Evolutionary conservation across 2,113 vertebrate species (phyloP).

Genomic region (Girardinichthys multiradiatus): DNA sequence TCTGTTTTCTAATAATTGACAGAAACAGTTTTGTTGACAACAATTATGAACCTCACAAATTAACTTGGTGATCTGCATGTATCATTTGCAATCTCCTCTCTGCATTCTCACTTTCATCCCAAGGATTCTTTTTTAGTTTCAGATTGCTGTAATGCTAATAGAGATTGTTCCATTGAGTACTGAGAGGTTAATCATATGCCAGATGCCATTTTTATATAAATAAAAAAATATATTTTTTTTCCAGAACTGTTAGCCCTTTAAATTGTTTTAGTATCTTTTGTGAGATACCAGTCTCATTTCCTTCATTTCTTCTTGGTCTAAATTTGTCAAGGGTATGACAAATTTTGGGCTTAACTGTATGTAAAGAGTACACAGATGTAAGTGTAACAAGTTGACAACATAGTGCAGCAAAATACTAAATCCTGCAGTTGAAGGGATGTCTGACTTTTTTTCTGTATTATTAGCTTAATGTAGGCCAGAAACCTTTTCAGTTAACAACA

Average conservation of each 20-base stretch:
- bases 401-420: background rate
- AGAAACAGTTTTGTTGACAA: background rate
- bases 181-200: background rate
- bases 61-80: background rate
- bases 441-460: too few relatives aligned
- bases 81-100: background rate
- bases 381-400: background rate
- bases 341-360: background rate
- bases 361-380: background rate
- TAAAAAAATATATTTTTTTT: background rate
- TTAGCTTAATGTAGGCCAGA: too few relatives aligned
- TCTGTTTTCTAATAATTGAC: background rate
- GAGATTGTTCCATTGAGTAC: too few relatives aligned
- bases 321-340: too few relatives aligned
- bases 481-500: too few relatives aligned
- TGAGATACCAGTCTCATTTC: background rate
- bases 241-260: too few relatives aligned
- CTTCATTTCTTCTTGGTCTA: too few relatives aligned
- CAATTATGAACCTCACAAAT: background rate
- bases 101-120: background rate
- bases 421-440: too few relatives aligned
- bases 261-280: too few relatives aligned
- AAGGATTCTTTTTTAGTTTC: background rate
- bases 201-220: background rate
- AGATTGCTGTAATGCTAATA: background rate